Base-by-base conservation (phyloP, 30 jellyfish, hydroid and myxozoan species). In the Cassiopea andromeda region DNA sequence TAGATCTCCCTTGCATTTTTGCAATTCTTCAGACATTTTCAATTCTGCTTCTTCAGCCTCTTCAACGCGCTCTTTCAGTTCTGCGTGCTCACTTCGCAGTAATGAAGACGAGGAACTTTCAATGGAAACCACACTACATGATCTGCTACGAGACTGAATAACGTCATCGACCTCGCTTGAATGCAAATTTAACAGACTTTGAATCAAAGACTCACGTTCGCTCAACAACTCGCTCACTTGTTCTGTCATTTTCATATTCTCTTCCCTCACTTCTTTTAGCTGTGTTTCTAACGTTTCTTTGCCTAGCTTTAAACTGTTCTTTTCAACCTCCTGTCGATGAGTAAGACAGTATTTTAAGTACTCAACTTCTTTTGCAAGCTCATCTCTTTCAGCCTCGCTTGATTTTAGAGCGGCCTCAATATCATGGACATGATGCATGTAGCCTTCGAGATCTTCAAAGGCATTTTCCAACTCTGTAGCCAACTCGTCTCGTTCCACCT, bases 141-240 rank as follows among this genome's bases (percentile, higher is more conserved):
- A 80, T 69, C 97, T 82, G 57, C 97, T 91, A 85, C 97, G 79
- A 12, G 97, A 83, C 71, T 85, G 92, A 12, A 91, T 90, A 75
- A 95, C 99, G 75, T 91, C 97, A 83, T 94, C 95, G 18, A 94
- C 98, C 78, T 90, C 95, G 44, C 92, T 91, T 13, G 99, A 95
- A 27, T 90, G 96, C 84, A 95, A 77, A 87, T 91, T 90, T 50
- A 95, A 57, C 84, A 95, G 66, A 82, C 99, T 95, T 45, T 81
- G 77, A 43, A 95, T 90, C n/a, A 95, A 83, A 54, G 98, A 81
- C 70, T 95, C 98, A 19, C 99, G 90, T 58, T 95, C 99, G 17
- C 86, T 97, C 15, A 91, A 85, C 44, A 95, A 80, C 14, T 78
- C 91, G 58, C 87, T 85, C 38, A 90, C 86, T 77, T 95, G 97